Evolutionary conservation across 2,797 vertebrate species (phyloP).

Genomic region (Thripadectes ignobilis): DNA sequence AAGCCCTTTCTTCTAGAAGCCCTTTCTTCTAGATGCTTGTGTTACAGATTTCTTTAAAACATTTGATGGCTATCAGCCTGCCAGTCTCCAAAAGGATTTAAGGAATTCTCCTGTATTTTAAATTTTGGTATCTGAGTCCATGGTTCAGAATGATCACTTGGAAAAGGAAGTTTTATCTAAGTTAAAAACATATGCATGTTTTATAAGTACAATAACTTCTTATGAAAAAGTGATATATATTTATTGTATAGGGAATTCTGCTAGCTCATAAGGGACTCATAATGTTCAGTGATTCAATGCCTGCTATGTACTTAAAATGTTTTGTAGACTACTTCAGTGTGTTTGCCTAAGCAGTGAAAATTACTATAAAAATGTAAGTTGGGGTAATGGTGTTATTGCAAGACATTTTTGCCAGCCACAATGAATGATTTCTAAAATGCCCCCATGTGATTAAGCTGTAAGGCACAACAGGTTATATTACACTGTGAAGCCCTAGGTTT

Average conservation of each 20-base stretch:
- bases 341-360: slow-evolving; percentile 66
- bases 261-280: slow-evolving; percentile 9
- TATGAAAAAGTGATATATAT: slow-evolving; percentile 38
- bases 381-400: slow-evolving; percentile 12
- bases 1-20: not conserved
- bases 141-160: not conserved
- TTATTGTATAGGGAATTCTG: not conserved
- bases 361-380: slow-evolving; percentile 58
- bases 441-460: slow-evolving; percentile 65
- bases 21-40: not conserved
- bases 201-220: not conserved
- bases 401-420: slow-evolving; percentile 50
- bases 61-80: not conserved
- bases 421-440: slow-evolving; percentile 63
- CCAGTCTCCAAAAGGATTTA: not conserved
- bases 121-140: not conserved
- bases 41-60: not conserved
- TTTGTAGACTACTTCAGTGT: slow-evolving; percentile 46
- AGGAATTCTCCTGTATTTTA: not conserved
- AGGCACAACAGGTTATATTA: slow-evolving; percentile 63
- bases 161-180: slow-evolving; percentile 6
- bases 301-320: slow-evolving; percentile 23
- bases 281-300: slow-evolving; percentile 37
- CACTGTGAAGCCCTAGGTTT: slow-evolving; percentile 48
- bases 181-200: slow-evolving; percentile 23